phyloP scores from a whole-genome alignment of 1,140 invertebrate species.

The Diabrotica undecimpunctata region DNA sequence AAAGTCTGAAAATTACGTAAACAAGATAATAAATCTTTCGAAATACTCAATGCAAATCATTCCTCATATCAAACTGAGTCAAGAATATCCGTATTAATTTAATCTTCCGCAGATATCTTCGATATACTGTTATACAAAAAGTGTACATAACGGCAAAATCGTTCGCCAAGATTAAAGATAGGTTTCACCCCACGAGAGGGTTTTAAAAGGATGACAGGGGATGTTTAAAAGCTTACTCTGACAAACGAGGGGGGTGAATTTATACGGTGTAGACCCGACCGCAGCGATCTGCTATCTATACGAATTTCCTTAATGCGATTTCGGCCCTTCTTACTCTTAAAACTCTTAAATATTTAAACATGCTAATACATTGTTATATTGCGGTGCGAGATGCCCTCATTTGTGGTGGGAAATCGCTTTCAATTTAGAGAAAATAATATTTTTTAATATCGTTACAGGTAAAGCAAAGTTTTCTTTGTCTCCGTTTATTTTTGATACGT shows the following conservation, averaged over 20 bases:
- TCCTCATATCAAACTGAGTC: neutral
- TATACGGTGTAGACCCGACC: constrained; percentile 8
- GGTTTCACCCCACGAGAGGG: constrained; percentile 26
- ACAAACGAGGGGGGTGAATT: constrained; percentile 12
- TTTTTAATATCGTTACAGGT: no score
- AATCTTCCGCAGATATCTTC: neutral
- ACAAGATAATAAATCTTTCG: neutral
- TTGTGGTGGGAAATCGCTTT: no score
- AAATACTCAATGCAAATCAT: constrained; percentile 4
- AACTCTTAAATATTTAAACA: constrained; percentile 14
- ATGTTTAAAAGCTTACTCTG: constrained; percentile 17
- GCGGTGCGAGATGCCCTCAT: no score
- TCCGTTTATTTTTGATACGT: no score
- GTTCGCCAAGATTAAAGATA: constrained; percentile 27
- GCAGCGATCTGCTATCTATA: constrained; percentile 11
- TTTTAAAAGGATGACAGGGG: constrained; percentile 22
- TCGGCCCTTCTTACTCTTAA: constrained; percentile 12
- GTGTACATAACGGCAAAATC: constrained; percentile 5
- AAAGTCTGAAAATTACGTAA: no score
- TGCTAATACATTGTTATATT: constrained; percentile 14
- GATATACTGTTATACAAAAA: neutral
- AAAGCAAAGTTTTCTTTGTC: no score
- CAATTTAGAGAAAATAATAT: no score
- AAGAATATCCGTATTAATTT: neutral
- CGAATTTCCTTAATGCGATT: constrained; percentile 28